Conservation (phyloP, 2,797 vertebrate species). For the Sternotherus odoratus region DNA sequence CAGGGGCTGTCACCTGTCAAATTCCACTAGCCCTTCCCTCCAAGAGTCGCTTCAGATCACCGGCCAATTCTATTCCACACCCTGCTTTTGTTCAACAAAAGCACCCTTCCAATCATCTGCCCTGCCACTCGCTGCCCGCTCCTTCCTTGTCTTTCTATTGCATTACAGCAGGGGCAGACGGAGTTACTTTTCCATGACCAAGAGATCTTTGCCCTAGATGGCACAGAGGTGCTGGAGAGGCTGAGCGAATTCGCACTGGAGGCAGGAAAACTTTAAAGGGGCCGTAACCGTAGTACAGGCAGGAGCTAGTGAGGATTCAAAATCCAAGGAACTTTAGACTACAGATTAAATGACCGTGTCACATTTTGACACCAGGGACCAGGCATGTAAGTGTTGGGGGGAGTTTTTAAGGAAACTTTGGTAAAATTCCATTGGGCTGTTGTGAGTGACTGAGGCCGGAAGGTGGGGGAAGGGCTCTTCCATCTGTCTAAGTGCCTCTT, state of each 20-base stretch:
- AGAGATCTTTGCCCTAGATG: not conserved
- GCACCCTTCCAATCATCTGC: not conserved
- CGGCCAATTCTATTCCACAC: not conserved
- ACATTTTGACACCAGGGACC: not conserved
- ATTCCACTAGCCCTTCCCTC: not conserved
- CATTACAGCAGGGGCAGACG: too few relatives aligned
- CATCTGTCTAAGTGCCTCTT: not conserved
- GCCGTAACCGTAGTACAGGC: not conserved
- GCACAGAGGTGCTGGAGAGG: not conserved
- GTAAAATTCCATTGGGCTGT: not conserved
- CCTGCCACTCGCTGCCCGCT: not conserved
- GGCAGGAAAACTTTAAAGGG: not conserved
- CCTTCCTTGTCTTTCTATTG: not conserved
- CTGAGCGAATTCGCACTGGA: not conserved
- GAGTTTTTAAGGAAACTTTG: not conserved
- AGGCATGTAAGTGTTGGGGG: not conserved
- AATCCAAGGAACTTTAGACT: not conserved
- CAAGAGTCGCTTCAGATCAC: not conserved
- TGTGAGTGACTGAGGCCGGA: not conserved
- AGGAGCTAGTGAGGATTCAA: not conserved
- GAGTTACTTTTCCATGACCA: not conserved
- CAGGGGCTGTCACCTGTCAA: not conserved
- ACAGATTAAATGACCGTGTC: not conserved
- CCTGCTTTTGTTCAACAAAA: not conserved
- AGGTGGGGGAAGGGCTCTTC: not conserved